Evolutionary conservation across 2,888 invertebrate species (phyloP).

Genomic region (Macroteleia sp.): DNA sequence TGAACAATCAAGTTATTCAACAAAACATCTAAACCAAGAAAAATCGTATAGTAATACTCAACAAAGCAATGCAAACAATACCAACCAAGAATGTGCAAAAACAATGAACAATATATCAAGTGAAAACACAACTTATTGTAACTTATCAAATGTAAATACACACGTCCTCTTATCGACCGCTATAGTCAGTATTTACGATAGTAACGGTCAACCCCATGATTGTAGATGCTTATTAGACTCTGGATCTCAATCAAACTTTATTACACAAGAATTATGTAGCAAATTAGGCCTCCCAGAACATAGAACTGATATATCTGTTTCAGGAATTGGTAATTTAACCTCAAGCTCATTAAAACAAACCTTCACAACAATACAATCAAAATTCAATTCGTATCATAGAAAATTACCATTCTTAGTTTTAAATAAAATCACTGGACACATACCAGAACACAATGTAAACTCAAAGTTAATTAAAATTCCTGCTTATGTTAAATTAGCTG

Average conservation of each 20-base stretch:
- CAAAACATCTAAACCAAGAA: too few relatives aligned
- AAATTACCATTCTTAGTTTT: background rate
- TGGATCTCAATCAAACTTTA: slow-evolving; percentile 10
- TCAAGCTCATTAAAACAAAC: background rate
- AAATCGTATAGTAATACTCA: background rate
- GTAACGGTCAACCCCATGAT: background rate
- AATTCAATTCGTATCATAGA: slow-evolving; percentile 1
- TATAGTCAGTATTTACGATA: background rate
- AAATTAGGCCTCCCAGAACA: background rate
- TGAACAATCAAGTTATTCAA: too few relatives aligned
- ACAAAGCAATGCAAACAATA: background rate
- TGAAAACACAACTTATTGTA: background rate
- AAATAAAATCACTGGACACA: background rate
- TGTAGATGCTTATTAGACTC: background rate
- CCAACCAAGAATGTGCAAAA: too few relatives aligned
- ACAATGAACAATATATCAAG: background rate
- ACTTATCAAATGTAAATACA: background rate
- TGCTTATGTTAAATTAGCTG: slow-evolving; percentile 6
- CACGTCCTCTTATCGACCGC: background rate
- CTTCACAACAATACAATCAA: background rate
- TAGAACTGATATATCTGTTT: background rate
- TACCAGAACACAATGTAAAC: background rate
- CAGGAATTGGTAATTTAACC: background rate
- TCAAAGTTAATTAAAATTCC: background rate
- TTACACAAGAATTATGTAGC: background rate